Conservation (phyloP, 2,797 vertebrate species). For the Clamator glandarius region DNA sequence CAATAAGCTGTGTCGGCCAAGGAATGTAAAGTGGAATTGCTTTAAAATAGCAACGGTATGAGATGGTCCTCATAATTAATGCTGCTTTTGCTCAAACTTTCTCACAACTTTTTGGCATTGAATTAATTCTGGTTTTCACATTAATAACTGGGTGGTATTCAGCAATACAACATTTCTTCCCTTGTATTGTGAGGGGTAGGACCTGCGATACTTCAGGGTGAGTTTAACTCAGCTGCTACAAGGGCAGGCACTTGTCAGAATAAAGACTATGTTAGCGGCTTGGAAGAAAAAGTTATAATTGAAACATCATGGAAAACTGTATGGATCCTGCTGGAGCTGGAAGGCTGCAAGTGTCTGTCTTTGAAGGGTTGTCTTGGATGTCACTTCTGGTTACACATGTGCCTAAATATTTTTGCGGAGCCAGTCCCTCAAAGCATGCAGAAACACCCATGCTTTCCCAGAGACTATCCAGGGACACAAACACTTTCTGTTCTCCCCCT, state of each 20-base stretch:
- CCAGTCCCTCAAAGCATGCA: background rate
- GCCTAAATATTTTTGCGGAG: conserved; percentile 22
- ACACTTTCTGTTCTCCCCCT: background rate
- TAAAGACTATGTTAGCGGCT: background rate
- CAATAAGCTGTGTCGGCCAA: conserved; percentile 12
- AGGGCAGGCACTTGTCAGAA: background rate
- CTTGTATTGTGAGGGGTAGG: background rate
- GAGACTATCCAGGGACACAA: conserved; percentile 38
- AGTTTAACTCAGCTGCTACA: background rate
- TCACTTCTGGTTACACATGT: conserved; percentile 38
- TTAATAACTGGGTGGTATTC: background rate
- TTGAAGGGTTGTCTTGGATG: background rate
- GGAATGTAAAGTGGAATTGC: conserved; percentile 7
- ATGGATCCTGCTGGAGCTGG: conserved; percentile 17
- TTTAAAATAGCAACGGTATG: conserved; percentile 15
- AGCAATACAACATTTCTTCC: background rate
- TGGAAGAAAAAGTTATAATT: background rate
- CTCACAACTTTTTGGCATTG: background rate
- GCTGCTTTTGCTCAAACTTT: background rate
- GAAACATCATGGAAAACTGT: background rate
- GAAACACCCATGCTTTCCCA: conserved; percentile 1
- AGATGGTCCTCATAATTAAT: background rate
- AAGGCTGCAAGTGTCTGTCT: conserved; percentile 15
- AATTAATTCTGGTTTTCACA: background rate
- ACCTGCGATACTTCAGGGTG: background rate